Evolutionary conservation across 2,888 invertebrate species (phyloP).

Genomic region (Hemaris fuciformis): DNA sequence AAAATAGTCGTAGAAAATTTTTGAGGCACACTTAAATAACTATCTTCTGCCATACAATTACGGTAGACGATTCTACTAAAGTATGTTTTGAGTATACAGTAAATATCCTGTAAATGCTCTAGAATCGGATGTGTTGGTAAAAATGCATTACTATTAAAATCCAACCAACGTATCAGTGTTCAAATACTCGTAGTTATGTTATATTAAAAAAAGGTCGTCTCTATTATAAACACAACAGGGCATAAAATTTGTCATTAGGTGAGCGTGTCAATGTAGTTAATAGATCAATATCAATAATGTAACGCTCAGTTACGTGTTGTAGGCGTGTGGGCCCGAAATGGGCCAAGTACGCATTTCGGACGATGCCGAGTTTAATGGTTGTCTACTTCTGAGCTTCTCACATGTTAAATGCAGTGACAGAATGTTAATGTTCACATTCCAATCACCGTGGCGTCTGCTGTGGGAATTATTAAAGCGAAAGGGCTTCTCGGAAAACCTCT

Average conservation of each 20-base stretch:
- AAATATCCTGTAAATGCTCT: too few species aligned
- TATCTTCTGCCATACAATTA: too few species aligned
- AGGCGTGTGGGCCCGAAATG: slow-evolving; percentile 9
- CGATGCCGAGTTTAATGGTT: slow-evolving; percentile 43
- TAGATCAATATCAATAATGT: slow-evolving; percentile 6
- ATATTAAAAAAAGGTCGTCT: neutral
- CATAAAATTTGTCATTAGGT: neutral
- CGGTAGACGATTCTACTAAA: too few species aligned
- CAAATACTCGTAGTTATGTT: neutral
- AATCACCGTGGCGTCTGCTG: slow-evolving; percentile 21
- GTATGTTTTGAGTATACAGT: too few species aligned
- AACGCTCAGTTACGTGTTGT: slow-evolving; percentile 3
- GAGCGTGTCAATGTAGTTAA: neutral
- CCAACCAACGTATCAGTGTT: too few species aligned
- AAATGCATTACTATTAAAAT: too few species aligned
- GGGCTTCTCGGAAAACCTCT: slow-evolving; percentile 19
- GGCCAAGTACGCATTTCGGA: slow-evolving; percentile 16
- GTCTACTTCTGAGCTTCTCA: slow-evolving; percentile 45
- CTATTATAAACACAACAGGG: neutral
- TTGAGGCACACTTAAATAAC: too few species aligned
- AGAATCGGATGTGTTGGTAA: too few species aligned
- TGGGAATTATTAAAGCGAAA: slow-evolving; percentile 33
- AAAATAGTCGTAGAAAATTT: too few species aligned
- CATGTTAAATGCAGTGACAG: slow-evolving; percentile 33
- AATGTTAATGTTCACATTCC: slow-evolving; percentile 39